phyloP scores from a whole-genome alignment of 2,888 invertebrate species.

The Drosophila meridiana region DNA sequence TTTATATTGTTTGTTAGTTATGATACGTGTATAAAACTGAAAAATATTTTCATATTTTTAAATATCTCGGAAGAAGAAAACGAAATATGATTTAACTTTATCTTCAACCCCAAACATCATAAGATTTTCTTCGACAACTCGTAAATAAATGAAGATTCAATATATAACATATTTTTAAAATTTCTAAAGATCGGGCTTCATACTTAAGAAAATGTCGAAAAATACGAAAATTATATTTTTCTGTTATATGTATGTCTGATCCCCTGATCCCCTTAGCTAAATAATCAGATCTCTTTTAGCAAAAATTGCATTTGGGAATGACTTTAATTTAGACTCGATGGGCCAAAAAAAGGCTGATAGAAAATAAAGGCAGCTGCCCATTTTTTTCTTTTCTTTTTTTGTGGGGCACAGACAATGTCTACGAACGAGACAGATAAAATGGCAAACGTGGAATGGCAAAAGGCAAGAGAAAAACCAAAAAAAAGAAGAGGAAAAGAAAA shows the following conservation, averaged over 20 bases:
- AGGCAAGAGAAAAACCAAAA: conserved; percentile 29
- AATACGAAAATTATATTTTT: background rate
- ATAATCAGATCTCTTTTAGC: background rate
- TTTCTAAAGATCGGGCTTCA: background rate
- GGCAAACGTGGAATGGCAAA: conserved; percentile 38
- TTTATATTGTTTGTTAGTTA: too few species aligned
- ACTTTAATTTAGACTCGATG: conserved; percentile 23
- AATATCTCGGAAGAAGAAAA: too few species aligned
- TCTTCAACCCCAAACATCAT: too few species aligned
- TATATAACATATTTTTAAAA: background rate
- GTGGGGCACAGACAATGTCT: conserved; percentile 45
- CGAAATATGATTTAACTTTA: too few species aligned
- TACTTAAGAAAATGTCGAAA: background rate
- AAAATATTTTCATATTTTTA: background rate
- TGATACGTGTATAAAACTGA: background rate
- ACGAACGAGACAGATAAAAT: conserved; percentile 45
- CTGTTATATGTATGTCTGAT: background rate
- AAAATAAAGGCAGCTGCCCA: conserved; percentile 20
- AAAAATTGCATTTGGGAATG: conserved; percentile 14
- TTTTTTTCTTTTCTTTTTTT: conserved; percentile 6
- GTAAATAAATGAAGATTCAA: background rate
- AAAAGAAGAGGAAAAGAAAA: conserved; percentile 5
- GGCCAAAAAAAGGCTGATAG: background rate
- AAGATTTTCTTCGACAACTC: too few species aligned
- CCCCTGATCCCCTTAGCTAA: background rate